A percentile compares a stretch with the other conserved stretches of the same genome.
phyloP scores from a whole-genome alignment of 2,797 vertebrate species.

The Tarsius wallacei region DNA sequence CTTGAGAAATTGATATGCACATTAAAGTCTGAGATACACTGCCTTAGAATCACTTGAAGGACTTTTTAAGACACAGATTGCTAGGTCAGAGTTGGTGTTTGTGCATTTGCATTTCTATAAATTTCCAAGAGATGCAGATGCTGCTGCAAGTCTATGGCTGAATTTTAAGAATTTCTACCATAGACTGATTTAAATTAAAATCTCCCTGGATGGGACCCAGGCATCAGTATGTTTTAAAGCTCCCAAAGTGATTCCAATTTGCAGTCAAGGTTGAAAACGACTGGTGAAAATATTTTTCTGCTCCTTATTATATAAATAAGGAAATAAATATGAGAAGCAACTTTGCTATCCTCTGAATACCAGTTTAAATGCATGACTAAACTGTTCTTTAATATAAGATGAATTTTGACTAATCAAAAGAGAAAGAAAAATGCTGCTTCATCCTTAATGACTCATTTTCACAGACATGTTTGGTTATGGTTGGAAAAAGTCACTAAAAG shows the following conservation, averaged over 20 bases:
- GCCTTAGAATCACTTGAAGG: constrained; percentile 17
- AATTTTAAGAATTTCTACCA: constrained; percentile 58
- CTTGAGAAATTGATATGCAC: not conserved
- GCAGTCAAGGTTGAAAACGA: not conserved
- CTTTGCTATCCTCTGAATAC: constrained; percentile 26
- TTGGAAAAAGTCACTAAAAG: not conserved
- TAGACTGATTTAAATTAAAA: constrained; percentile 55
- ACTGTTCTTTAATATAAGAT: constrained; percentile 38
- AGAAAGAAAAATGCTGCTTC: constrained; percentile 17
- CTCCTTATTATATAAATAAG: constrained; percentile 64
- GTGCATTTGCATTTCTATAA: constrained; percentile 53
- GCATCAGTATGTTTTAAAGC: constrained; percentile 37
- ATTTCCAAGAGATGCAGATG: not conserved
- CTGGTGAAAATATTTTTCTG: constrained; percentile 49
- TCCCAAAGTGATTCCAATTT: constrained; percentile 66
- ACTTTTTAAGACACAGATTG: constrained; percentile 35
- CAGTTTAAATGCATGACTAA: constrained; percentile 66
- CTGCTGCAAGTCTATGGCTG: not conserved
- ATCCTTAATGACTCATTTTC: constrained; percentile 38
- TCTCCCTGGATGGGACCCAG: constrained; percentile 4
- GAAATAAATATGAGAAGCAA: constrained; percentile 56
- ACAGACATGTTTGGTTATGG: not conserved
- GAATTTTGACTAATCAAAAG: constrained; percentile 67
- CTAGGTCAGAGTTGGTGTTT: not conserved
- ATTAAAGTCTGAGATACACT: constrained; percentile 44